phyloP scores from a whole-genome alignment of 2,113 vertebrate genomes.

The Mormyrus iriodes region DNA sequence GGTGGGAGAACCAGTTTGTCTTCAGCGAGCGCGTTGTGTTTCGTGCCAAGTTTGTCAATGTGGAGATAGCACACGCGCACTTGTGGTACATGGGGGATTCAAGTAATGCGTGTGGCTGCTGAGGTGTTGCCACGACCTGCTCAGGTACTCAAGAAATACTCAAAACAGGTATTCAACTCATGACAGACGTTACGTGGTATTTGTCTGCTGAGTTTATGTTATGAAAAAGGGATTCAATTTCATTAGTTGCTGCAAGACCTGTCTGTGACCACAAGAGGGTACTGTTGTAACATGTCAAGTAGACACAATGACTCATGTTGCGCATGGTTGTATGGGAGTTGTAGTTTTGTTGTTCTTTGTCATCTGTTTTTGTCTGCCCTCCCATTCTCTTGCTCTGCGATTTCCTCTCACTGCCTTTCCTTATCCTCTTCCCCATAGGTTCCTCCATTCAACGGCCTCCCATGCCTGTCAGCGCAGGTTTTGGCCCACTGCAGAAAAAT shows the following conservation, averaged over 20 bases:
- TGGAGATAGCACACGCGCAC: no score
- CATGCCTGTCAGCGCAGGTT: conserved; percentile 2
- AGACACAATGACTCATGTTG: background rate
- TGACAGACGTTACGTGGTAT: background rate
- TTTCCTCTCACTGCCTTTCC: background rate
- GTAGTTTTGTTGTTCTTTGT: conserved; percentile 20
- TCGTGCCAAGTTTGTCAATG: background rate
- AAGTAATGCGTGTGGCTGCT: background rate
- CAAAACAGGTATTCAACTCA: no score
- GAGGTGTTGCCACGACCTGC: background rate
- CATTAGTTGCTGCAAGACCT: background rate
- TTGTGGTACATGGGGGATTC: background rate
- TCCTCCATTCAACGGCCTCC: background rate
- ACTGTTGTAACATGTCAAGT: background rate
- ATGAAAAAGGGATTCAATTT: background rate
- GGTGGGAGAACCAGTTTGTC: background rate
- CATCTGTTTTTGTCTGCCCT: background rate
- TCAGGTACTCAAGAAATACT: no score
- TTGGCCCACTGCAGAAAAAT: background rate
- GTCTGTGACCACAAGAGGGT: background rate
- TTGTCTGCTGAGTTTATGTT: background rate
- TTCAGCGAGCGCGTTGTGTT: background rate
- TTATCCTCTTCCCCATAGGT: background rate
- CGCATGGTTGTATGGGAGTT: background rate
- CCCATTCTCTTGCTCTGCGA: background rate